Percentiles rank a stretch among this genome's conserved stretches.
Evolutionary conservation across 1,140 invertebrate species (phyloP).

Genomic region (Drosophila nannoptera): DNA sequence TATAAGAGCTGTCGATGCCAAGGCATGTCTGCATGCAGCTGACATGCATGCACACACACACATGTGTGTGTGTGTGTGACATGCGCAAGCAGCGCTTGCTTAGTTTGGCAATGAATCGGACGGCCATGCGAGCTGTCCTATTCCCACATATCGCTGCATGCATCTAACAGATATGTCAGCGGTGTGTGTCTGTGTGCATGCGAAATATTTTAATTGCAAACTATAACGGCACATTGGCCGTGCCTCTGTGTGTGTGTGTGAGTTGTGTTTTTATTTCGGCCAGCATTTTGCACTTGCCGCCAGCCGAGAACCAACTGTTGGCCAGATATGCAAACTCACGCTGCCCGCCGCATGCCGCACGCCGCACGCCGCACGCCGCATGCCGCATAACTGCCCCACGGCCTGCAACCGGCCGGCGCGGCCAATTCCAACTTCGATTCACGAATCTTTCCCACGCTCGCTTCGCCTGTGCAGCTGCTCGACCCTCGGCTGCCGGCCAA

Average conservation of each 20-base stretch:
- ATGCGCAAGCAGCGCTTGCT: no score
- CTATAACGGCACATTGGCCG: constrained; percentile 25
- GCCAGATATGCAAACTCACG: constrained; percentile 36
- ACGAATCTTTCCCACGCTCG: constrained; percentile 38
- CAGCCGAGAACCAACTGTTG: constrained; percentile 13
- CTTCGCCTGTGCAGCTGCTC: constrained; percentile 29
- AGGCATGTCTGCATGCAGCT: not conserved
- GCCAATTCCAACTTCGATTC: constrained; percentile 24
- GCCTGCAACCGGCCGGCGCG: constrained; percentile 7
- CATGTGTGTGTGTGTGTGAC: not conserved
- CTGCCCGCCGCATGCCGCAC: not conserved
- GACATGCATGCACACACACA: no score
- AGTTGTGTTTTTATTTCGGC: not conserved
- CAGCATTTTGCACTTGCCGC: constrained; percentile 30
- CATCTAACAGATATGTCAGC: not conserved
- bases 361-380: no score
- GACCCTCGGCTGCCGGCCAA: constrained; percentile 16
- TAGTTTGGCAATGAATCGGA: no score
- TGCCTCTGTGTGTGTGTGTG: constrained; percentile 1
- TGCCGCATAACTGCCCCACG: no score
- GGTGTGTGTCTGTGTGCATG: not conserved
- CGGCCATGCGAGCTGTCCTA: no score
- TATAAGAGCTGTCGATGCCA: not conserved
- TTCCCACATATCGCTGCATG: not conserved
- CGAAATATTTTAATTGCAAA: constrained; percentile 32